Conservation (phyloP, 2,113 vertebrate species). For the Rhinogobius similis region DNA sequence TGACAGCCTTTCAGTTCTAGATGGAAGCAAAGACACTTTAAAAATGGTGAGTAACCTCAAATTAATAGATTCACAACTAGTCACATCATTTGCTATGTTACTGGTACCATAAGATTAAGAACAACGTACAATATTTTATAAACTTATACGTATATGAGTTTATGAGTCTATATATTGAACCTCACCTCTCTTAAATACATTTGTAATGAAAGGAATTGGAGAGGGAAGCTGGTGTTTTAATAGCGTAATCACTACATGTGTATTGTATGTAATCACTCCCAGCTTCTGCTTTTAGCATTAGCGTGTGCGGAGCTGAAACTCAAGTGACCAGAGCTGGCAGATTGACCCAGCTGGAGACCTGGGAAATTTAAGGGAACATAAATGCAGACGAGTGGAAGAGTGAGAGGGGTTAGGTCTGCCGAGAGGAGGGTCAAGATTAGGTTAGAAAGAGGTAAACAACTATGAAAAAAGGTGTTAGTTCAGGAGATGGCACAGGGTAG, state of each 20-base stretch:
- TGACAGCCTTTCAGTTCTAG: no score
- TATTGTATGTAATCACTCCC: background rate
- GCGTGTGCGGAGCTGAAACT: background rate
- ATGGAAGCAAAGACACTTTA: no score
- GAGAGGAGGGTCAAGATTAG: background rate
- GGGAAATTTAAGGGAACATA: background rate
- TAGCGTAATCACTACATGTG: background rate
- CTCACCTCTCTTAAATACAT: no score
- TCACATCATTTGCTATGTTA: no score
- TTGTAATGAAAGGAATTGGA: background rate
- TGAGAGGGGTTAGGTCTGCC: background rate
- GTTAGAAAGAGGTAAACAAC: background rate
- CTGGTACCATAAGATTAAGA: no score
- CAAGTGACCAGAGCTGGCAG: background rate
- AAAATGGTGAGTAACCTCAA: no score
- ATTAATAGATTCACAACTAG: no score
- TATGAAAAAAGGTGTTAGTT: background rate
- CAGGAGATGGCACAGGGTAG: background rate
- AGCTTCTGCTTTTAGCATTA: background rate
- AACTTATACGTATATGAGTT: no score
- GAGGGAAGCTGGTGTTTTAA: background rate
- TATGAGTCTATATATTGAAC: background rate
- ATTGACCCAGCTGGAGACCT: conserved; percentile 6
- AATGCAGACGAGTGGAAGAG: background rate
- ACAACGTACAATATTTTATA: no score